These are phyloP conservation scores for Nomada fabriciana DNA, from an alignment of 2,888 invertebrate species.

Conservation along the genomic window DNA sequence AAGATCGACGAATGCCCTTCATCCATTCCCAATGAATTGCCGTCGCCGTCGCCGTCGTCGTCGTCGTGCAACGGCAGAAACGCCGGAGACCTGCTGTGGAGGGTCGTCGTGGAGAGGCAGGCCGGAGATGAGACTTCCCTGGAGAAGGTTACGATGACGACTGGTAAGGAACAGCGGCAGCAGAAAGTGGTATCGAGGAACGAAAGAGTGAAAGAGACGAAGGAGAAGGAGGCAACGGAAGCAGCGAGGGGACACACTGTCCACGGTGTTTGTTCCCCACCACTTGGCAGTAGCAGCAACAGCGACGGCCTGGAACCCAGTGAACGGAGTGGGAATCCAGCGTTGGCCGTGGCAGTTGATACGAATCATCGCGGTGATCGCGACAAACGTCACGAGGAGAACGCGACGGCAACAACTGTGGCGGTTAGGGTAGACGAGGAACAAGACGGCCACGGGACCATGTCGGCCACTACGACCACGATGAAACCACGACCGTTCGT, in stretches of 20 bases:
- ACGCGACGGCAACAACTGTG: conserved; percentile 53
- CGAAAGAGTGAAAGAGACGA: conserved; percentile 43
- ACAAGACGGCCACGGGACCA: conserved; percentile 29
- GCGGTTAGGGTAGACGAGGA: conserved; percentile 37
- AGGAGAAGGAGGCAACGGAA: conserved; percentile 65
- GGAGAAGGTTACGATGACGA: conserved; percentile 56
- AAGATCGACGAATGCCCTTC: conserved; percentile 27
- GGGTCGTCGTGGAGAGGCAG: conserved; percentile 74
- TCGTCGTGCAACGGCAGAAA: conserved; percentile 28
- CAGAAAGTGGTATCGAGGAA: conserved; percentile 51
- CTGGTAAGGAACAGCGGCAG: conserved; percentile 52
- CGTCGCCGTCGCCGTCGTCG: neutral
- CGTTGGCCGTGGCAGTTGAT: conserved; percentile 73
- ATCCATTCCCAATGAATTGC: neutral
- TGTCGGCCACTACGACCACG: conserved; percentile 49
- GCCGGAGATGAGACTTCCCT: conserved; percentile 54
- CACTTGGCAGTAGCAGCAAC: conserved; percentile 64
- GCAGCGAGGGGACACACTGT: conserved; percentile 72
- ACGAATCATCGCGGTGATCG: conserved; percentile 73
- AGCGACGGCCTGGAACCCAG: conserved; percentile 65
- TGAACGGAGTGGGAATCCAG: conserved; percentile 76
- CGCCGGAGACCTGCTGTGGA: conserved; percentile 70
- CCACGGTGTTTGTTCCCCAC: conserved; percentile 74
- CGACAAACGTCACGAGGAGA: conserved; percentile 69
- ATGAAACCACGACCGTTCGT: conserved; percentile 48